Percentiles rank a stretch among this genome's conserved stretches.
phyloP scores from a whole-genome alignment of 2,888 invertebrate genomes.

The Rutpela maculata region DNA sequence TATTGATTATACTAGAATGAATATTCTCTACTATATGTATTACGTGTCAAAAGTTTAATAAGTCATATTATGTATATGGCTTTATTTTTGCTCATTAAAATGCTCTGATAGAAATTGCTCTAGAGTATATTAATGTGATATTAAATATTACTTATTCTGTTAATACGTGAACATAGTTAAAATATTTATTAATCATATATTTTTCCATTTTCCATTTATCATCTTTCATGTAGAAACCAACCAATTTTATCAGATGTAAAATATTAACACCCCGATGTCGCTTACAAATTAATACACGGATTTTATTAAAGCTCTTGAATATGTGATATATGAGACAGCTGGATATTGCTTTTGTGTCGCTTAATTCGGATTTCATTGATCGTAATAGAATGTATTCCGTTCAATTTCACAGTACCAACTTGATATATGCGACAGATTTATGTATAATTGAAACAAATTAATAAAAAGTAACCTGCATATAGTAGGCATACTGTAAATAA shows the following conservation, averaged over 20 bases:
- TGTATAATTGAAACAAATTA: neutral
- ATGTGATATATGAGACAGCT: neutral
- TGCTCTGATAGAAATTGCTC: no score
- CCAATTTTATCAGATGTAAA: neutral
- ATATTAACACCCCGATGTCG: constrained; percentile 5
- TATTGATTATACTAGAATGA: no score
- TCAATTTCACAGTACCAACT: neutral
- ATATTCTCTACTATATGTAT: no score
- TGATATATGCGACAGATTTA: neutral
- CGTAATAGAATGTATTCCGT: neutral
- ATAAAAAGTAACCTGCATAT: neutral
- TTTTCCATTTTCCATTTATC: neutral
- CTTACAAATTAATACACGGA: neutral
- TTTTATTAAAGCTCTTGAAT: constrained; percentile 11
- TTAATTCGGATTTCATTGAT: neutral
- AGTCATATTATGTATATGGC: no score
- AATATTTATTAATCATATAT: neutral
- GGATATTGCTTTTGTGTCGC: neutral
- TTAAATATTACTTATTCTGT: neutral
- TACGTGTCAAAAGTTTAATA: no score
- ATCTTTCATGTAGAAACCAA: neutral
- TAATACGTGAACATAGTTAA: no score
- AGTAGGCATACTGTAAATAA: neutral
- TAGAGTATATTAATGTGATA: no score
- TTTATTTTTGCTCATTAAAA: no score